Evolutionary conservation across 2,888 invertebrate species (phyloP).

Genomic region (Antheraea assamensis): DNA sequence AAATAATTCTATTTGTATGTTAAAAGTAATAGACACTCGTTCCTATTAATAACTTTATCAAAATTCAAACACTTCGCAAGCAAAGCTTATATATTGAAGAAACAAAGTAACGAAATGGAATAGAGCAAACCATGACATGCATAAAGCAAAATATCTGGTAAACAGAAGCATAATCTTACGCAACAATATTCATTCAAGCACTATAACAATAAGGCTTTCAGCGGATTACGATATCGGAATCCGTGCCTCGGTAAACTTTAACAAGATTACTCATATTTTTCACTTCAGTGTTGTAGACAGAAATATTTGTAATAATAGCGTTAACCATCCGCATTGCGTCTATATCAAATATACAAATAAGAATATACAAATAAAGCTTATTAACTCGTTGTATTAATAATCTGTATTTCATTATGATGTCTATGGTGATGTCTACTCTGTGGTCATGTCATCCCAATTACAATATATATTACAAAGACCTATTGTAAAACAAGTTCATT

Average conservation of each 20-base stretch:
- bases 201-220: constrained; percentile 6
- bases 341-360: neutral
- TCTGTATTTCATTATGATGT: too few species aligned
- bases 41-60: neutral
- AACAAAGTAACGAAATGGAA: neutral
- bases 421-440: too few species aligned
- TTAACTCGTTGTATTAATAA: too few species aligned
- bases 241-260: neutral
- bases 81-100: neutral
- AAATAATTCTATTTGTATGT: neutral
- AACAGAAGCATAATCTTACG: neutral
- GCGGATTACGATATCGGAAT: neutral
- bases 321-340: constrained; percentile 4
- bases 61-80: neutral
- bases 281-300: neutral
- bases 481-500: too few species aligned
- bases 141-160: neutral
- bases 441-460: too few species aligned
- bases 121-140: neutral
- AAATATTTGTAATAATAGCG: neutral
- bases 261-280: neutral
- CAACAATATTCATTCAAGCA: neutral
- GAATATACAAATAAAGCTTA: neutral
- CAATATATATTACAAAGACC: too few species aligned
- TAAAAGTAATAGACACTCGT: neutral